Evolutionary conservation across 2,888 invertebrate genomes (phyloP).

Genomic region (Drosophila histrio): DNA sequence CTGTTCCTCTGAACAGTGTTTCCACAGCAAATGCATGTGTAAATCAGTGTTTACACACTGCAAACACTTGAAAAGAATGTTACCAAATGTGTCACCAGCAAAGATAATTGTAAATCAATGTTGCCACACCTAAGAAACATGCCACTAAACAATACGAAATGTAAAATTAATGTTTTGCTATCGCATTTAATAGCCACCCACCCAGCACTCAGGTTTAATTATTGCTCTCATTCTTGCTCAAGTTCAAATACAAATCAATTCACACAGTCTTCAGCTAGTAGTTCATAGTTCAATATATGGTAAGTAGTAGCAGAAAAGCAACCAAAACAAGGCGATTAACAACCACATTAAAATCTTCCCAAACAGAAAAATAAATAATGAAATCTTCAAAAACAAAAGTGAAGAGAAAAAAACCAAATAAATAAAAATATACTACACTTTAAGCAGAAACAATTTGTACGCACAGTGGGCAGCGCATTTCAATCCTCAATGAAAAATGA

Average conservation of each 20-base stretch:
- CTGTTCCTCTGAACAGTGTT: background rate
- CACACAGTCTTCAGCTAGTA: slow-evolving; percentile 10
- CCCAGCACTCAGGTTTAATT: slow-evolving; percentile 19
- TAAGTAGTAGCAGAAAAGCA: slow-evolving; percentile 1
- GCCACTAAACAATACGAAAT: slow-evolving; percentile 2
- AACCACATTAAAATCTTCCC: slow-evolving; percentile 43
- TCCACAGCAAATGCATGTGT: background rate
- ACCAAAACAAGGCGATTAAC: slow-evolving; percentile 44
- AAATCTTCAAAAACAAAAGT: slow-evolving; percentile 8
- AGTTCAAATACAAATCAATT: slow-evolving; percentile 50
- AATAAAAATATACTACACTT: background rate
- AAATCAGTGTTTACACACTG: background rate
- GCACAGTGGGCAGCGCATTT: slow-evolving; percentile 12
- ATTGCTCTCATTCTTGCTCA: slow-evolving; percentile 26
- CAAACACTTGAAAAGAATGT: background rate
- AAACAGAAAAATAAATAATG: slow-evolving; percentile 50
- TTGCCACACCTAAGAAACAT: slow-evolving; percentile 20
- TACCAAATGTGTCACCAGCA: background rate
- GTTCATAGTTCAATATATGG: slow-evolving; percentile 9
- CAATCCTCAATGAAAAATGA: slow-evolving; percentile 35
- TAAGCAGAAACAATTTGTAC: slow-evolving; percentile 5
- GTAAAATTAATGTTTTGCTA: slow-evolving; percentile 32
- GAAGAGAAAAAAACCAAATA: background rate
- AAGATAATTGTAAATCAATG: slow-evolving; percentile 37
- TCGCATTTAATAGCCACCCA: slow-evolving; percentile 26